A percentile compares a stretch with the other conserved stretches of the same genome.
phyloP scores from a whole-genome alignment of 2,888 invertebrate genomes.

The Allygus modestus region DNA sequence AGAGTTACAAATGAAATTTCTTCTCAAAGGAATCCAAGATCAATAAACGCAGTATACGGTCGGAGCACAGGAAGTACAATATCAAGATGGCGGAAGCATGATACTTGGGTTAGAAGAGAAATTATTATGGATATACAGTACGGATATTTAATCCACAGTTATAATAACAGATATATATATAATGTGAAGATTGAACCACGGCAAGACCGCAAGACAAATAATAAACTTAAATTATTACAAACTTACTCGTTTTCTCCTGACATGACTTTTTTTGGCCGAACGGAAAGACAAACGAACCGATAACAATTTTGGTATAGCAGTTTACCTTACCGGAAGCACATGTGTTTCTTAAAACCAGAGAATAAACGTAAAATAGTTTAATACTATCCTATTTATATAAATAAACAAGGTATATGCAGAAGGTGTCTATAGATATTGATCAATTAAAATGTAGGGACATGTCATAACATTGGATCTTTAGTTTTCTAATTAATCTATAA shows the following conservation, averaged over 20 bases:
- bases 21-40: not conserved
- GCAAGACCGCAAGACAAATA: not conserved
- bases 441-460: too few relatives aligned
- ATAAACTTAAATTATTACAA: not conserved
- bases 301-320: conserved; percentile 12
- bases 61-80: not conserved
- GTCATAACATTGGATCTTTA: too few relatives aligned
- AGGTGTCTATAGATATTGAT: too few relatives aligned
- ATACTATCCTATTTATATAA: too few relatives aligned
- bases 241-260: conserved; percentile 62
- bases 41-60: not conserved
- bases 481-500: too few relatives aligned
- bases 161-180: too few relatives aligned
- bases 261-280: conserved; percentile 54
- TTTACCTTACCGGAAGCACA: conserved; percentile 9
- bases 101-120: not conserved
- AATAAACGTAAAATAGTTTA: not conserved
- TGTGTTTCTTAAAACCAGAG: not conserved
- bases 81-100: conserved; percentile 39
- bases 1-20: too few relatives aligned
- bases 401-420: too few relatives aligned
- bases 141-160: too few relatives aligned
- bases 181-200: too few relatives aligned
- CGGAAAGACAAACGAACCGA: conserved; percentile 43
- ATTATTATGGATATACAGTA: too few relatives aligned